Percentiles rank a stretch among this genome's conserved stretches.
Evolutionary conservation across 2,113 vertebrate genomes (phyloP).

Genomic region (Orientallactaga bullata): DNA sequence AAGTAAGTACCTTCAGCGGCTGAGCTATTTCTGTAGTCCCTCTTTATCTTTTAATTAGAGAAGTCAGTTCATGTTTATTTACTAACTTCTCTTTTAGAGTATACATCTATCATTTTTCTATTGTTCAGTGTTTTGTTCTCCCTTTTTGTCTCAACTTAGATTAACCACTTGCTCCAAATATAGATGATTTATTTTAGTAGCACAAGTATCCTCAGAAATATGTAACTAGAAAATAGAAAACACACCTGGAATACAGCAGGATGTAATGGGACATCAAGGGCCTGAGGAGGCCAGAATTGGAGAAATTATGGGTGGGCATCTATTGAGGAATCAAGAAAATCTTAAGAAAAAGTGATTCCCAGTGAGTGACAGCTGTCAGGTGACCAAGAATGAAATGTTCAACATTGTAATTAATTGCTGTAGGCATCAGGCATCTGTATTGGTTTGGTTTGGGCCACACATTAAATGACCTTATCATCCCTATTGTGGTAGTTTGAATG

Average conservation of each 20-base stretch:
- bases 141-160: conserved; percentile 32
- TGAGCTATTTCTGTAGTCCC: too few species aligned
- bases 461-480: not conserved
- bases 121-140: too few species aligned
- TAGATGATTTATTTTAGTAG: not conserved
- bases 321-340: not conserved
- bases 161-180: not conserved
- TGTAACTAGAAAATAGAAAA: not conserved
- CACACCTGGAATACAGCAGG: not conserved
- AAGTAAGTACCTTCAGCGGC: too few species aligned
- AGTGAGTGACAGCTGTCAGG: not conserved
- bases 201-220: not conserved
- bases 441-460: not conserved
- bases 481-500: too few species aligned
- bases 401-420: not conserved
- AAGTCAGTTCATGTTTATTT: too few species aligned
- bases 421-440: not conserved
- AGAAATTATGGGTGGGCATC: not conserved
- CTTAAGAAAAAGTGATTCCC: not conserved
- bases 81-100: too few species aligned
- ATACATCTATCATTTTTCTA: too few species aligned
- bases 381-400: not conserved
- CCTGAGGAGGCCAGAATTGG: not conserved
- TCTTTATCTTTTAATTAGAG: too few species aligned
- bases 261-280: not conserved